These are phyloP conservation scores for Drosophila hydei DNA, from an alignment of 1,140 invertebrate genomes.

Conservation along the genomic window DNA sequence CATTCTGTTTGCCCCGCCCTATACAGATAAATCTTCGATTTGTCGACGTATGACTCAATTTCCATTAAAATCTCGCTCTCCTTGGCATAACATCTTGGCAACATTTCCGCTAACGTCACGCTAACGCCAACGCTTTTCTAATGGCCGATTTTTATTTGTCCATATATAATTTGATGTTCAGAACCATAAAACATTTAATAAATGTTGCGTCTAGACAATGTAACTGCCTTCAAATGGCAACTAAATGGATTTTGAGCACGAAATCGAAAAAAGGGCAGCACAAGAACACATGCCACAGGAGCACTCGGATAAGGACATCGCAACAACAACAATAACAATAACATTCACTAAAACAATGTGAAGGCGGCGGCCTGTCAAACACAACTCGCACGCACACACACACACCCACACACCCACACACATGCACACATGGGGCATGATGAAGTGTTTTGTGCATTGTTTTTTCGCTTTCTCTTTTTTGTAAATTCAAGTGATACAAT, in stretches of 20 bases:
- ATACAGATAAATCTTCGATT: slow-evolving; percentile 29
- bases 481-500: slow-evolving; percentile 58
- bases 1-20: background rate
- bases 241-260: slow-evolving; percentile 82
- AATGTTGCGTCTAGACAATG: slow-evolving; percentile 82
- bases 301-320: slow-evolving; percentile 53
- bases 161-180: slow-evolving; percentile 76
- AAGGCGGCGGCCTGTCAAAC: slow-evolving; percentile 70
- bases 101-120: slow-evolving; percentile 42
- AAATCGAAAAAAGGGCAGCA: slow-evolving; percentile 55
- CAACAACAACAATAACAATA: slow-evolving; percentile 14
- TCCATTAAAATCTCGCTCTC: slow-evolving; percentile 27
- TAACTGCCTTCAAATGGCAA: slow-evolving; percentile 81
- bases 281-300: slow-evolving; percentile 30
- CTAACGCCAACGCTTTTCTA: slow-evolving; percentile 33
- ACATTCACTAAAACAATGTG: slow-evolving; percentile 52
- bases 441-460: slow-evolving; percentile 75
- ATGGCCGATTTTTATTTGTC: slow-evolving; percentile 74
- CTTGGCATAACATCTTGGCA: slow-evolving; percentile 38
- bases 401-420: slow-evolving; percentile 11
- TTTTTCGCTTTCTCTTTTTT: slow-evolving; percentile 20
- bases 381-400: slow-evolving; percentile 18
- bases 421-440: slow-evolving; percentile 40
- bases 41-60: slow-evolving; percentile 57
- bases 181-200: slow-evolving; percentile 81